Conservation (phyloP, 2,113 vertebrate genomes). For the Serinus canaria region DNA sequence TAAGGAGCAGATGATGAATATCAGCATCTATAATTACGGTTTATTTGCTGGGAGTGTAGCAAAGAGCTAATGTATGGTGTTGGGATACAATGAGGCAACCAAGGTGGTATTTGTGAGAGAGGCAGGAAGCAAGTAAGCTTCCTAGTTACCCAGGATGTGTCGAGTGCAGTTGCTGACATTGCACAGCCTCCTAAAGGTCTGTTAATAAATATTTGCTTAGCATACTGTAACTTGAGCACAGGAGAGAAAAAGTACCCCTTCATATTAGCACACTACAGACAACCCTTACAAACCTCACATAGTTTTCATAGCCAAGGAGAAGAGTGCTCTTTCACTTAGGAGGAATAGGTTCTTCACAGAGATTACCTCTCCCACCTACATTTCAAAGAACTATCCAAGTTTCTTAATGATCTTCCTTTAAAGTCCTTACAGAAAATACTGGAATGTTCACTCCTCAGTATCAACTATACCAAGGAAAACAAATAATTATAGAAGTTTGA, state of each 20-base stretch:
- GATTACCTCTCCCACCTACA: not conserved
- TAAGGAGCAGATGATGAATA: not conserved
- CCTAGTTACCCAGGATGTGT: not conserved
- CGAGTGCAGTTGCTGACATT: not conserved
- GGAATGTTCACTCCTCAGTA: not conserved
- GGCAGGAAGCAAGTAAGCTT: not conserved
- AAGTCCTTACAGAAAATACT: not conserved
- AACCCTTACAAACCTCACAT: not conserved
- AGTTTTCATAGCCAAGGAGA: not conserved
- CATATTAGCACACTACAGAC: not conserved
- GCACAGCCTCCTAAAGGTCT: constrained; percentile 3
- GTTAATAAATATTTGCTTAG: constrained; percentile 63
- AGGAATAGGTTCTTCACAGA: not conserved
- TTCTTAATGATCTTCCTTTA: not conserved
- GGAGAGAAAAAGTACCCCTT: not conserved
- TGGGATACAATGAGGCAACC: not conserved
- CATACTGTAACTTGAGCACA: constrained; percentile 2
- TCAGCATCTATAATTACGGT: not conserved
- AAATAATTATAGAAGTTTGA: not conserved
- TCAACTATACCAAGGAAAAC: not conserved
- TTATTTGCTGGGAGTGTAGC: not conserved
- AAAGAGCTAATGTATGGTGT: not conserved
- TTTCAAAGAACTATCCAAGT: not conserved
- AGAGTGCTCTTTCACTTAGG: not conserved
- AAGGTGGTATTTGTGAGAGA: not conserved